A percentile compares a stretch with the other conserved stretches of the same genome.
phyloP scores from a whole-genome alignment of 2,113 vertebrate genomes.

The Anhinga anhinga region DNA sequence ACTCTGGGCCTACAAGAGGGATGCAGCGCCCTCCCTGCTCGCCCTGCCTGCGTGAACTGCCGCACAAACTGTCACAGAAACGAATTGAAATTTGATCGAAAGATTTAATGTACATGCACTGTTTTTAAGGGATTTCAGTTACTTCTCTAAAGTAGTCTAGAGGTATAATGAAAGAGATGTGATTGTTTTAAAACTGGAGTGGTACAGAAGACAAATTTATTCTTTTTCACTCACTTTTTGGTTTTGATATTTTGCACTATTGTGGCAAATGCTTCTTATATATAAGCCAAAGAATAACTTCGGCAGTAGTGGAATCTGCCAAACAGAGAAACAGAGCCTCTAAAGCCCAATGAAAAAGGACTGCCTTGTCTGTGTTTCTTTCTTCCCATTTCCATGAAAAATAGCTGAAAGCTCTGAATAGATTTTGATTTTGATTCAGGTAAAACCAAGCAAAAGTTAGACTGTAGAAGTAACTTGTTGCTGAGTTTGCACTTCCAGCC shows the following conservation, averaged over 20 bases:
- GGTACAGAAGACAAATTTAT: not conserved
- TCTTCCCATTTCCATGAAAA: not conserved
- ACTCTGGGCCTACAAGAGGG: too few species aligned
- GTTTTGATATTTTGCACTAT: not conserved
- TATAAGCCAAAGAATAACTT: not conserved
- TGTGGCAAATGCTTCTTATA: not conserved
- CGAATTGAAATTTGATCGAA: too few species aligned
- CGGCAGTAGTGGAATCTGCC: not conserved
- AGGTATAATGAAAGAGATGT: not conserved
- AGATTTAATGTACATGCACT: accelerated
- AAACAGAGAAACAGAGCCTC: not conserved
- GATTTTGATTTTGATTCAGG: not conserved
- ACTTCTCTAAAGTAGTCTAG: not conserved
- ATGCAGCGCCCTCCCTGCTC: too few species aligned
- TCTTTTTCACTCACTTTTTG: not conserved
- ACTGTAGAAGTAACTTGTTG: not conserved
- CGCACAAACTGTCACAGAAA: too few species aligned
- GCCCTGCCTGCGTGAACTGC: too few species aligned
- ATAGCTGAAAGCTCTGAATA: not conserved
- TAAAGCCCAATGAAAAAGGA: not conserved
- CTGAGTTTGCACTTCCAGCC: not conserved
- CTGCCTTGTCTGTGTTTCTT: not conserved
- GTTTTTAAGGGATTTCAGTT: not conserved
- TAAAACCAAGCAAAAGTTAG: not conserved
- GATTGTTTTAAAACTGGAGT: not conserved